Evolutionary conservation across 2,113 vertebrate species (phyloP).

Genomic region (Albula glossodonta): DNA sequence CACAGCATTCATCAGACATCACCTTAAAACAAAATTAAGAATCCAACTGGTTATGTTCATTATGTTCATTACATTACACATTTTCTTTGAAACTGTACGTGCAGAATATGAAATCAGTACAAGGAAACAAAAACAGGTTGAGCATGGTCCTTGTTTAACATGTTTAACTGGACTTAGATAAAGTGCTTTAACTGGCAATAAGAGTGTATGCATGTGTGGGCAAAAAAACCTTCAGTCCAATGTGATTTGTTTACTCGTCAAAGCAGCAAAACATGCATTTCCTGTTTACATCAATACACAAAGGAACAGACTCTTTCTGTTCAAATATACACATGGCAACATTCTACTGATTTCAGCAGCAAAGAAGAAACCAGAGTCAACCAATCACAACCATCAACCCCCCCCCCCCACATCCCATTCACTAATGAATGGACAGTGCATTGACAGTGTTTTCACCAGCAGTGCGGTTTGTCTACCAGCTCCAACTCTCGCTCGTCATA

Average conservation of each 20-base stretch:
- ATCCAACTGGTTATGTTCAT: no score
- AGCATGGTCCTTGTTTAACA: no score
- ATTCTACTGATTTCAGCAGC: conserved; percentile 56
- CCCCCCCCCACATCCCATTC: conserved; percentile 38
- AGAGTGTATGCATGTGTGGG: no score
- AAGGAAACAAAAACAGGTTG: no score
- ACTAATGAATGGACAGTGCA: conserved; percentile 47
- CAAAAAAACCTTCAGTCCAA: no score
- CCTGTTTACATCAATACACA: conserved; percentile 37
- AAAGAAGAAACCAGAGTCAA: conserved; percentile 47
- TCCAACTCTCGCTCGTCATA: conserved; percentile 5
- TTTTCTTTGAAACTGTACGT: no score
- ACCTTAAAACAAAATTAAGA: no score
- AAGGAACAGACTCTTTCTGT: conserved; percentile 60
- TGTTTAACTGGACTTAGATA: no score
- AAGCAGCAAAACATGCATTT: background rate
- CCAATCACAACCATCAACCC: conserved; percentile 47
- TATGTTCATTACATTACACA: no score
- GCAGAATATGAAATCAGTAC: no score
- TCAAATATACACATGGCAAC: conserved; percentile 44
- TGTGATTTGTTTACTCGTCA: background rate
- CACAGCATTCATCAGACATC: no score
- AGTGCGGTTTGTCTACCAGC: conserved; percentile 15
- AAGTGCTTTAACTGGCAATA: no score
- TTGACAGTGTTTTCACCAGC: conserved; percentile 37